Evolutionary conservation across 2,113 vertebrate genomes (phyloP), one percentile per base, ranked within the genome.

Genomic region (Siniperca chuatsi): DNA sequence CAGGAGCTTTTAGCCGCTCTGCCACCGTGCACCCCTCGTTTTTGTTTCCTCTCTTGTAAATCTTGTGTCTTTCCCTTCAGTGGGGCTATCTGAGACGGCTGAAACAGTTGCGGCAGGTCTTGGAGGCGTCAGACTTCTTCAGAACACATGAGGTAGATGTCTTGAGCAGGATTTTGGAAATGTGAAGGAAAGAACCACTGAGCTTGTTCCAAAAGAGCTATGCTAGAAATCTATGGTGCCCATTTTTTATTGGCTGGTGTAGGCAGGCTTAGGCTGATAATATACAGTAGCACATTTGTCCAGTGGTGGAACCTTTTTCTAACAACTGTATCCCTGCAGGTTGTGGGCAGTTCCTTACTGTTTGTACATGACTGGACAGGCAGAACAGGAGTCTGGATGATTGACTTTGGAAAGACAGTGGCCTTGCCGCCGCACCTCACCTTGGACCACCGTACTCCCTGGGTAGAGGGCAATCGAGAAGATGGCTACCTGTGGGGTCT

Each of bases 401-500:
- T 98, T 4, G 97, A 98, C 94, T 98, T 98, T 35, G 97, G 96
- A 78, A 98, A 97, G 95, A 97, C 97, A 0, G 90, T 94, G 44
- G 86, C 92, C 6, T 83, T 97, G 67, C 94, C 96, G 0, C 61
- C 92, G 15, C 90, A 91, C 44, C 93, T 95, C 75, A 95, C 90
- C 0, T 89, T 97, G 91, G 96, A 96, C 87, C 97, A 98, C 90
- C 94, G 96, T 68, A 94, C 94, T 67, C 95, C 96, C 6, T 98
- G 97, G 97, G 86, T 92, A 2, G 97, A 97, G 82, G 97, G 97
- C 33, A 98, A 97, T 90, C 93, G 86, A 0, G 97, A 98, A 79
- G 97, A 98, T 0, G 97, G 97, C 64, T 97, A 97, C 88, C 94
- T 98, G 40, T 97, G 97, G 96, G 97, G 97, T 72, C 91, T 98